Evolutionary conservation across 2,797 vertebrate species (phyloP), one percentile per base, ranked within the genome.

Genomic region (Denticeps clupeoides): DNA sequence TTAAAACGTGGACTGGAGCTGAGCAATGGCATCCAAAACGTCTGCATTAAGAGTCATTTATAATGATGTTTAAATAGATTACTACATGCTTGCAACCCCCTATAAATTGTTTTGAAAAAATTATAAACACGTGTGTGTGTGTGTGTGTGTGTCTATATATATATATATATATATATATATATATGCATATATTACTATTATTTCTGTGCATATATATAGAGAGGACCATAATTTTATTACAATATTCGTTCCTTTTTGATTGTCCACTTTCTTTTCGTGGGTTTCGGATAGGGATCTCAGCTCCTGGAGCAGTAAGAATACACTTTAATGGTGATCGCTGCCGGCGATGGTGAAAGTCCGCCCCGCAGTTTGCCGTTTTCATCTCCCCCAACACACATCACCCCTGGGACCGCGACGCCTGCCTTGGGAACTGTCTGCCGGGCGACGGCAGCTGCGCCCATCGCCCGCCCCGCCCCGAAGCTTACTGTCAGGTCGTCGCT

Each of bases 391-490:
- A 58, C 61, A 55, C 26, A 25, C 35, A 31, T 43, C 56, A 45
- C 79, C 63, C 68, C 59, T 58, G 74, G 74, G 78, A 78, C 43
- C 31, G 16, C 35, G 46, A 53, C 41, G 50, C 68, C 63, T 60
- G 47, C 59, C 53, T 50, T 41, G 51, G 68, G 67, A 69, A 70
- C 62, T 12, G 37, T 42, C 49, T 68, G 68, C 68, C 65, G 44
- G 59, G 52, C 29, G 43, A 70, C 16, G 65, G 70, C 78, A 77
- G 72, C 77, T 80, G 79, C 33, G 67, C 59, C 58, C 53, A 23
- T 31, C 41, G 57, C 26, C 16, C 18, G 28, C 5, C 32, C 11
- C 43, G 13, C 5, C 8, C 12, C 8, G 16, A 10, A 27, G 32
- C 7, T 10, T 25, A 28, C 47, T 53, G 19, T 48, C 28, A 47